Percentiles rank a stretch among this genome's conserved stretches.
phyloP scores from a whole-genome alignment of 1,140 invertebrate genomes.

The Caenorhabditis latens region DNA sequence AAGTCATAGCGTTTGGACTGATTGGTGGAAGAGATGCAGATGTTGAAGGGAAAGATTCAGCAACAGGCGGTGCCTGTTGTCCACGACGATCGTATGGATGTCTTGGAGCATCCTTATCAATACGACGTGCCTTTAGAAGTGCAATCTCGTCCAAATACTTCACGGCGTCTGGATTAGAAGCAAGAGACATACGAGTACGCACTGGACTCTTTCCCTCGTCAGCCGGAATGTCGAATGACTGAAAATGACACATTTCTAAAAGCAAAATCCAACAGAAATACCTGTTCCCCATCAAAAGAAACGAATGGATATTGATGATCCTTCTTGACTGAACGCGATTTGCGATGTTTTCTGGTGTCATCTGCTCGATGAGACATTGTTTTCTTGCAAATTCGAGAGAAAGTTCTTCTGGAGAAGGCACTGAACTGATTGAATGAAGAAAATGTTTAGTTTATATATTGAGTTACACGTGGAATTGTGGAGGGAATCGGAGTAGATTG shows the following conservation, averaged over 20 bases:
- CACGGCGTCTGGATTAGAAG: background rate
- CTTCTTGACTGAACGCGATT: background rate
- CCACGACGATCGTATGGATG: constrained; percentile 41
- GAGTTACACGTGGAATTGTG: too few species aligned
- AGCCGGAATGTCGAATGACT: constrained; percentile 5
- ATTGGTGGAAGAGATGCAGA: background rate
- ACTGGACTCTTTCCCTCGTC: constrained; percentile 30
- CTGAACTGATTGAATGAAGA: too few species aligned
- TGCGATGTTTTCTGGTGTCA: background rate
- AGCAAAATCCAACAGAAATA: background rate
- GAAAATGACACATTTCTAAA: background rate
- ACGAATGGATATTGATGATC: constrained; percentile 11
- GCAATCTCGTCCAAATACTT: constrained; percentile 49
- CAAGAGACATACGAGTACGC: background rate
- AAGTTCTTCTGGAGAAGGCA: too few species aligned
- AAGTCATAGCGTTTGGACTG: background rate
- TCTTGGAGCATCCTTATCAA: constrained; percentile 40
- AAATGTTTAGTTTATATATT: too few species aligned
- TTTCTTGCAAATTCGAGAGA: background rate
- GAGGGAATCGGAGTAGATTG: too few species aligned
- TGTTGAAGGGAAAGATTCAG: background rate
- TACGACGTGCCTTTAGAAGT: background rate
- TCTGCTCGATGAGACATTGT: constrained; percentile 29
- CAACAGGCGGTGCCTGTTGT: too few species aligned
- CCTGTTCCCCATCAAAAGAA: constrained; percentile 7